Base-by-base conservation (phyloP, 2,113 vertebrate species). In the Oryzias celebensis region DNA sequence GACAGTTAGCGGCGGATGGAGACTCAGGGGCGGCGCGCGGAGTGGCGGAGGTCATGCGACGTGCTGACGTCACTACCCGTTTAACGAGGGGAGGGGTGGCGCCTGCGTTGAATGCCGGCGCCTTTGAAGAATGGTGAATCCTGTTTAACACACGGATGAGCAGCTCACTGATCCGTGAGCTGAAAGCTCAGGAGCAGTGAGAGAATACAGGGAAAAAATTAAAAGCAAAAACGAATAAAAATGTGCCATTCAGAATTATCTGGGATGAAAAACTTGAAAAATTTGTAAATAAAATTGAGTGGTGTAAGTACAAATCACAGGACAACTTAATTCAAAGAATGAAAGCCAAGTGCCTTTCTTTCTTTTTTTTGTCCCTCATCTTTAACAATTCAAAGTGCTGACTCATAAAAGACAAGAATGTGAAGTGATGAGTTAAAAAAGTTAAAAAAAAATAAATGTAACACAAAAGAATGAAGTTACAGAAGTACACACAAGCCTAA, bases 81-180 rank as follows among this genome's bases (percentile, higher is more conserved):
- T 12, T 12, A 13, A 36, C 7, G 46, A 7, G 3, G 0, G 54
- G 23, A 26, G 36, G 41, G 66, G 78, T 54, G 73, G 74, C 68
- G 72, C 54, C 10, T 65, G 1, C 5, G 2, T 12, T 10, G 17
- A 58, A 12, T 31, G 54, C 66, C 67, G 78, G 62, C 67, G 54
- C 50, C 55, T 86, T 84, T 86, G 81, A 86, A 77, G 58, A 45
- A 23, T 43, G 26, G 47, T 63, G 77, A 87, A 90, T 88, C 81
- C 68, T 28, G 71, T 88, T 82, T 88, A 83, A 82, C 79, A 74
- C 3, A 41, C 59, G 73, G 61, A 31, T 78, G 57, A n/a, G 65
- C 71, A 45, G 72, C 77, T 85, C 73, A 78, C 45, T 87, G 81
- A 87, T 52, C 58, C 85, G 77, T 66, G 55, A 20, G 60, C 31